A percentile compares a stretch with the other conserved stretches of the same genome.
Conservation (phyloP, 2,797 vertebrate genomes). For the Cynopterus sphinx region DNA sequence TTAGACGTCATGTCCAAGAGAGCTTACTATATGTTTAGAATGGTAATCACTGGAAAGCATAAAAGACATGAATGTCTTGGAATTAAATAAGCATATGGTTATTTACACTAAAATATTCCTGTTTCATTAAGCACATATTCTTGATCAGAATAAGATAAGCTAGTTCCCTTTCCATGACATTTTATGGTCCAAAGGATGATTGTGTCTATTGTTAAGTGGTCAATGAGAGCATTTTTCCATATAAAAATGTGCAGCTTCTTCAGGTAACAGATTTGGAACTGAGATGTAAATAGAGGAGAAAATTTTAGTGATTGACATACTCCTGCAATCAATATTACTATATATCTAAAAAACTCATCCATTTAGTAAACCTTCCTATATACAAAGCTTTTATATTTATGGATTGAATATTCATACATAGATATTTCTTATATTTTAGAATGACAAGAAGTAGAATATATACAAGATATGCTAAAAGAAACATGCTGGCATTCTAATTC, state of each 20-base stretch:
- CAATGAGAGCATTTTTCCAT: not conserved
- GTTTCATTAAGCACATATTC: not conserved
- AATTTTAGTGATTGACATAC: not conserved
- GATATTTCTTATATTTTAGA: not conserved
- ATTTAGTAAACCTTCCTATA: not conserved
- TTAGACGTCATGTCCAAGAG: not conserved
- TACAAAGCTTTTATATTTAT: not conserved
- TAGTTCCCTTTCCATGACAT: not conserved
- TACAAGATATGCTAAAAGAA: not conserved
- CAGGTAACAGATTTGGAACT: not conserved
- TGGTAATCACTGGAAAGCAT: not conserved
- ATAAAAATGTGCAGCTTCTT: not conserved
- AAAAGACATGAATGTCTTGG: not conserved
- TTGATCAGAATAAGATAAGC: not conserved
- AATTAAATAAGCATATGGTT: not conserved
- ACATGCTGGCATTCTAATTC: not conserved
- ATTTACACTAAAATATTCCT: not conserved
- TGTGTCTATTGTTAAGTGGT: not conserved
- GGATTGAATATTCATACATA: not conserved
- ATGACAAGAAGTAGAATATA: not conserved
- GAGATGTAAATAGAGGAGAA: not conserved
- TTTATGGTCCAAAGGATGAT: not conserved
- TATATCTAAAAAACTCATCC: not conserved
- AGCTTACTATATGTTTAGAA: not conserved
- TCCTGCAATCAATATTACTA: not conserved